Conservation (phyloP, 2,797 vertebrate genomes). For the Pteropus rufus region DNA sequence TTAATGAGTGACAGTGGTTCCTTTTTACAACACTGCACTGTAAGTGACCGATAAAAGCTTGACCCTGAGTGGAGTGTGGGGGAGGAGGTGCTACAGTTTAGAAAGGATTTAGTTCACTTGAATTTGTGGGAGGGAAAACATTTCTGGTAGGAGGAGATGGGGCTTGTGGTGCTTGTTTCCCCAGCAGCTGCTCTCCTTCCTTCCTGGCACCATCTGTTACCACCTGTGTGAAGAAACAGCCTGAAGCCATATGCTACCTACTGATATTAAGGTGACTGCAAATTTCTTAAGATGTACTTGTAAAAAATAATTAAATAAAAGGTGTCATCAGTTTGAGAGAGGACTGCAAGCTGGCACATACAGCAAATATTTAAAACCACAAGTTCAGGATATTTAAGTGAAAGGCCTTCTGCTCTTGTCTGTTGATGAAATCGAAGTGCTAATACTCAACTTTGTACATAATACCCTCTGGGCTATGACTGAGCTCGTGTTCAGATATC, state of each 20-base stretch:
- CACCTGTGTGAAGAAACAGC: background rate
- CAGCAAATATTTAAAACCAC: background rate
- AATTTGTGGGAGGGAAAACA: background rate
- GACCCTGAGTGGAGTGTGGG: accelerated
- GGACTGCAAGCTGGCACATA: background rate
- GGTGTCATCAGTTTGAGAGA: background rate
- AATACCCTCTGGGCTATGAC: background rate
- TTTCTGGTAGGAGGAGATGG: background rate
- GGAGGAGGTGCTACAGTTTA: background rate
- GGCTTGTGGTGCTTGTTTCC: background rate
- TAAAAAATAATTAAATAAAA: background rate
- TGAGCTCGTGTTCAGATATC: background rate
- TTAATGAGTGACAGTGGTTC: background rate
- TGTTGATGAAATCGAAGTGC: background rate
- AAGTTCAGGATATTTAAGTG: background rate
- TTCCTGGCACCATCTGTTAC: background rate
- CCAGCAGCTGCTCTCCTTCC: background rate
- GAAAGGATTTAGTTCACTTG: background rate
- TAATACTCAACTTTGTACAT: background rate
- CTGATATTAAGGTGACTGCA: background rate
- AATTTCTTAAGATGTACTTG: background rate
- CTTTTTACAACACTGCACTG: background rate
- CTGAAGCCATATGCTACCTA: background rate
- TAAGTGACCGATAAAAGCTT: background rate
- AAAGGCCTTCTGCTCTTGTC: background rate